A percentile compares a stretch with the other conserved stretches of the same genome.
Conservation (phyloP, 2,888 invertebrate genomes). For the Drosophila mayaguana region DNA sequence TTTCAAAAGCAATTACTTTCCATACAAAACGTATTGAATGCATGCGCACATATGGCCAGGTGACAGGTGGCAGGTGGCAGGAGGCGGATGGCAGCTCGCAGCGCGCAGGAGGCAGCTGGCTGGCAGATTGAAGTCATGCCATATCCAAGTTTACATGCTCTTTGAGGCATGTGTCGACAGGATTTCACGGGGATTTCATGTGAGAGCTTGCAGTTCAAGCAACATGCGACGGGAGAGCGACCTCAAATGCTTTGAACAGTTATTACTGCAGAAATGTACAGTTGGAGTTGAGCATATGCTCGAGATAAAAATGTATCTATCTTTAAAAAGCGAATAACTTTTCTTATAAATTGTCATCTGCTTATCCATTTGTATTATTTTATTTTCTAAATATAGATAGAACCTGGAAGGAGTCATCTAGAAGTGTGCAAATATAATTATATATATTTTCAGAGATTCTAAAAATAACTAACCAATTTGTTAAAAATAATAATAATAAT, state of each 20-base stretch:
- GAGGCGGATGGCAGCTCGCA: background rate
- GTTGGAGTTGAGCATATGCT: background rate
- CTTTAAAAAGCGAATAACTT: too few relatives aligned
- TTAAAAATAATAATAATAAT: too few relatives aligned
- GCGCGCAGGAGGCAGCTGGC: background rate
- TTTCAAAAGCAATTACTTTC: slow-evolving; percentile 5
- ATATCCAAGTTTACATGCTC: slow-evolving; percentile 2
- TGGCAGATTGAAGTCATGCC: background rate
- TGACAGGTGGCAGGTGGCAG: too few relatives aligned
- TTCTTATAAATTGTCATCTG: too few relatives aligned
- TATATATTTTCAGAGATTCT: too few relatives aligned
- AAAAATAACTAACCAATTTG: too few relatives aligned
- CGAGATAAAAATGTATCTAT: background rate
- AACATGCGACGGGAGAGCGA: background rate
- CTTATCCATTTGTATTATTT: too few relatives aligned
- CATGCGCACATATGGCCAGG: background rate
- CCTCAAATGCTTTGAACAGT: background rate
- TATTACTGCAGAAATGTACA: background rate
- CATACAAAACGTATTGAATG: slow-evolving; percentile 1
- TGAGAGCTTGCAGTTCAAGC: background rate
- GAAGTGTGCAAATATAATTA: too few relatives aligned
- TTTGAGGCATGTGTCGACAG: slow-evolving; percentile 2
- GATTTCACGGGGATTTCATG: slow-evolving; percentile 6
- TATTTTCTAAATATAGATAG: too few relatives aligned
- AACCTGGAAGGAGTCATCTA: too few relatives aligned